These are phyloP conservation scores for Megastigmus dorsalis DNA, from an alignment of 2,888 invertebrate genomes.

Conservation along the genomic window DNA sequence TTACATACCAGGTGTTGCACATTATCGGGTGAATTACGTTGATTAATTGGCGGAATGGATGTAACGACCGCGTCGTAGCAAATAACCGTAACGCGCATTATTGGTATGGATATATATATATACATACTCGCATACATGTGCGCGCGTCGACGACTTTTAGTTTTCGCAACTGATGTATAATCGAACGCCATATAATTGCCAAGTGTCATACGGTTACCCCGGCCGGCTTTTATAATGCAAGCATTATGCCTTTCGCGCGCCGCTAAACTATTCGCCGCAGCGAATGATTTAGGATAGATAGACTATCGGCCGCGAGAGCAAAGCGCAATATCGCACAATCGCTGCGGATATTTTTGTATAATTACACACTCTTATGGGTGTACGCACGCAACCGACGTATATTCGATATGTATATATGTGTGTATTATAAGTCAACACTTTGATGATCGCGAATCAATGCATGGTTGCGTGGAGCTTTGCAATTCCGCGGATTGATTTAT, in stretches of 20 bases:
- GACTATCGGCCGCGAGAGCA: too few relatives aligned
- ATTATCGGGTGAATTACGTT: background rate
- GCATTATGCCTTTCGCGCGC: background rate
- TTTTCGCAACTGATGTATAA: slow-evolving; percentile 35
- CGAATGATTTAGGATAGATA: slow-evolving; percentile 40
- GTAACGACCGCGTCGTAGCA: background rate
- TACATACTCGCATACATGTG: too few relatives aligned
- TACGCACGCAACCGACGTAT: too few relatives aligned
- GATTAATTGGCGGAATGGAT: background rate
- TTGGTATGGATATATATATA: too few relatives aligned
- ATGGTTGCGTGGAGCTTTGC: too few relatives aligned
- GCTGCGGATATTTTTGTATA: too few relatives aligned
- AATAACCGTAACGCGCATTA: slow-evolving; percentile 31
- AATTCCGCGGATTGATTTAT: too few relatives aligned
- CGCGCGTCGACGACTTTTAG: slow-evolving; percentile 7
- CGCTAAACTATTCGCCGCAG: slow-evolving; percentile 26
- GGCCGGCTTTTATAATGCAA: slow-evolving; percentile 16
- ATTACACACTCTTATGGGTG: too few relatives aligned
- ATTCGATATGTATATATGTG: too few relatives aligned
- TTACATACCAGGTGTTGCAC: background rate
- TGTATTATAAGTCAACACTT: too few relatives aligned
- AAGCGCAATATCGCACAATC: background rate
- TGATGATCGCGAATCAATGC: too few relatives aligned
- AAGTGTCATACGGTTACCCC: background rate
- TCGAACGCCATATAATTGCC: slow-evolving; percentile 31